Evolutionary conservation across 2,113 vertebrate species (phyloP).

Genomic region (Hepsetus odoe): DNA sequence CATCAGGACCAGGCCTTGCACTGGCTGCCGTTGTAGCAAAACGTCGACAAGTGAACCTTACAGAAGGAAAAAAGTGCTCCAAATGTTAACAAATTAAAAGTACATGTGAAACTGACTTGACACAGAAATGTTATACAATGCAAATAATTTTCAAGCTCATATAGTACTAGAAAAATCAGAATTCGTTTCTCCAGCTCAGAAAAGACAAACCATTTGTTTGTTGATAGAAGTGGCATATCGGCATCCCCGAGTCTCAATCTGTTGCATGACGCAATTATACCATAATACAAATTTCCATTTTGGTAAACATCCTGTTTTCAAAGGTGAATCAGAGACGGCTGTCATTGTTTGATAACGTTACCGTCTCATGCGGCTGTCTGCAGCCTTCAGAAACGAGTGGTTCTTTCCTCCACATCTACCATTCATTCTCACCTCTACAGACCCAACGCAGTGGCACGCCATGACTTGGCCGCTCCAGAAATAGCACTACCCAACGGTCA

Average conservation of each 20-base stretch:
- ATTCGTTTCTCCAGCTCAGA: no score
- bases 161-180: no score
- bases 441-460: constrained; percentile 12
- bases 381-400: not conserved
- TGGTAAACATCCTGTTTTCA: not conserved
- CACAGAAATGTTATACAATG: no score
- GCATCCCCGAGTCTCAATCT: not conserved
- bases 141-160: no score
- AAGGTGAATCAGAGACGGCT: not conserved
- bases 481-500: not conserved
- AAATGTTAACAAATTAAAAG: no score
- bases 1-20: not conserved
- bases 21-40: no score
- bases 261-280: not conserved
- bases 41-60: no score
- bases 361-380: not conserved
- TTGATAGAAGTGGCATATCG: not conserved
- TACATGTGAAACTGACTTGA: no score
- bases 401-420: not conserved
- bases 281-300: not conserved
- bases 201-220: not conserved
- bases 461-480: constrained; percentile 2
- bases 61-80: no score
- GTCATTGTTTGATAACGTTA: not conserved
- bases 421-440: not conserved